These are phyloP conservation scores for Yponomeuta sedellus DNA, from an alignment of 2,888 invertebrate species.

Conservation along the genomic window DNA sequence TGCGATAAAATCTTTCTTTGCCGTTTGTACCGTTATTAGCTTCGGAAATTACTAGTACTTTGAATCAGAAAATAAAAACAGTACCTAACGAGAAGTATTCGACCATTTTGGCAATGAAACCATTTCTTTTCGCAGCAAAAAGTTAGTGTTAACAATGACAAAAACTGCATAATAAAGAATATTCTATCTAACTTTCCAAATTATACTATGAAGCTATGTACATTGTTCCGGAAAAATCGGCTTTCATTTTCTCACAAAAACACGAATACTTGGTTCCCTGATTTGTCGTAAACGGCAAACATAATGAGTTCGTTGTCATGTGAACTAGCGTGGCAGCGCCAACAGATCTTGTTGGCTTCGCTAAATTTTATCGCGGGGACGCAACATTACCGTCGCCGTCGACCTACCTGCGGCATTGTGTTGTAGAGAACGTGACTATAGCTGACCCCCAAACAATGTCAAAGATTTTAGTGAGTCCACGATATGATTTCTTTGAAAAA, in stretches of 20 bases:
- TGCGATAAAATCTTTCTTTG: not conserved
- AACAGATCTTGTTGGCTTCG: not conserved
- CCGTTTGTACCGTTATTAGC: not conserved
- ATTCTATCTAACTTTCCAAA: not conserved
- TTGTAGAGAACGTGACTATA: not conserved
- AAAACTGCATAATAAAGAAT: not conserved
- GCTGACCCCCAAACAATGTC: not conserved
- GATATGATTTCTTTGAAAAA: not conserved
- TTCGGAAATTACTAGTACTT: not conserved
- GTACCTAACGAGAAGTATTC: not conserved
- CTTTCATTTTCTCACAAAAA: not conserved
- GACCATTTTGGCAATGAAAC: not conserved
- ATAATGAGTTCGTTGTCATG: not conserved
- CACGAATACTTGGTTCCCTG: not conserved
- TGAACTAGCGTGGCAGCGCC: not conserved
- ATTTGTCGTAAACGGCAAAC: not conserved
- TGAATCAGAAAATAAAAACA: not conserved
- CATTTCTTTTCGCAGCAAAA: no score
- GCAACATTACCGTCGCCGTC: not conserved
- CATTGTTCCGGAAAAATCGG: not conserved
- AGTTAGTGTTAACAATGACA: no score
- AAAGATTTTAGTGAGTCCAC: not conserved
- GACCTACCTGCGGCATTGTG: constrained; percentile 1
- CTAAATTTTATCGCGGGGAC: constrained; percentile 1
- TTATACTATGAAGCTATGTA: not conserved